These are phyloP conservation scores for Nylanderia fulva DNA, from an alignment of 1,140 invertebrate species.

Conservation along the genomic window DNA sequence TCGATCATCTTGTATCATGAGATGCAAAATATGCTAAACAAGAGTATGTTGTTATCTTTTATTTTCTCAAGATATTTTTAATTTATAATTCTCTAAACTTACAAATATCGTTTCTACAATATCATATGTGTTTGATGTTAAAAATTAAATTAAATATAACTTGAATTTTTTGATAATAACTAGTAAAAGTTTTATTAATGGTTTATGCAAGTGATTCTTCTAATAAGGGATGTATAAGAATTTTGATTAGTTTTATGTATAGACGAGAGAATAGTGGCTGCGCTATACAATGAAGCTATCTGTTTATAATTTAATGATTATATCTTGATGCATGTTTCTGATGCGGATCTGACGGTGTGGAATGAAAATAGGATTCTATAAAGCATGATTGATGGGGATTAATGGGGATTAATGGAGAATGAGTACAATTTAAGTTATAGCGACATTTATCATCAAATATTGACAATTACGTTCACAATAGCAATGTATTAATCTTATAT, in stretches of 20 bases:
- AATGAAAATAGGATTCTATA: constrained; percentile 49
- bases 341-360: not conserved
- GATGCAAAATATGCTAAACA: not conserved
- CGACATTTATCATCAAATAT: constrained; percentile 44
- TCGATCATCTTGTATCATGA: constrained; percentile 28
- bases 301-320: constrained; percentile 43
- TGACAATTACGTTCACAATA: constrained; percentile 41
- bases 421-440: constrained; percentile 21
- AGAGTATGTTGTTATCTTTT: not conserved
- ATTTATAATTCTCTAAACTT: not conserved
- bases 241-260: not conserved
- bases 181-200: not conserved
- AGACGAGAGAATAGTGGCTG: no score
- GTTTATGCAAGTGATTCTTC: not conserved
- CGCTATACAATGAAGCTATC: not conserved
- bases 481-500: constrained; percentile 18
- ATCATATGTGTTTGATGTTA: not conserved
- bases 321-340: constrained; percentile 18
- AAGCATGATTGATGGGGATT: constrained; percentile 37
- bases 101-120: not conserved
- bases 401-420: constrained; percentile 21
- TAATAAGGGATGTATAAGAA: not conserved
- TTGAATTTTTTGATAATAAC: constrained; percentile 3
- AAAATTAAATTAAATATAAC: not conserved
- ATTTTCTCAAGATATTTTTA: not conserved